These are phyloP conservation scores for Apis florea DNA, from an alignment of 1,140 invertebrate genomes.

Conservation along the genomic window DNA sequence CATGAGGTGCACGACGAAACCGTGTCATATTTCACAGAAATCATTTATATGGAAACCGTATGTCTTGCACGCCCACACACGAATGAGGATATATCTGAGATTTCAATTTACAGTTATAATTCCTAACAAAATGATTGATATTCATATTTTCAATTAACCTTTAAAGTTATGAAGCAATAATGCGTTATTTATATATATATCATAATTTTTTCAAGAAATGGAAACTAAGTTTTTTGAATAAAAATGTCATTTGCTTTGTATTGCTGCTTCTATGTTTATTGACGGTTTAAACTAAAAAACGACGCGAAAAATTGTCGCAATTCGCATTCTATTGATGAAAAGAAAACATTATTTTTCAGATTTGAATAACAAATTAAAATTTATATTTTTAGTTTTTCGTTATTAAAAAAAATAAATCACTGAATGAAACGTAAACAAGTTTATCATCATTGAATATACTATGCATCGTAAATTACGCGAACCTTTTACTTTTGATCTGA, in stretches of 20 bases:
- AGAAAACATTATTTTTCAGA: slow-evolving; percentile 13
- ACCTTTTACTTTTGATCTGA: background rate
- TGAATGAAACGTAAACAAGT: slow-evolving; percentile 16
- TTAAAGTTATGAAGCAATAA: background rate
- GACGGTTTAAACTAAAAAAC: background rate
- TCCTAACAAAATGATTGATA: background rate
- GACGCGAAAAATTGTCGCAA: background rate
- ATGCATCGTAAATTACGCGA: background rate
- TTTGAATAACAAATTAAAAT: slow-evolving; percentile 35
- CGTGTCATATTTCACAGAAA: slow-evolving; percentile 24
- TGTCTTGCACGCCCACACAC: background rate
- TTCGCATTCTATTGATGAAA: background rate
- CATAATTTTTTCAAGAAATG: too few relatives aligned
- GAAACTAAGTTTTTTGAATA: background rate
- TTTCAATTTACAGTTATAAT: background rate
- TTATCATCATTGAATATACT: slow-evolving; percentile 8
- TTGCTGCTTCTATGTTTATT: slow-evolving; percentile 19
- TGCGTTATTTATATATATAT: too few relatives aligned
- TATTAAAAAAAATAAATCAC: background rate
- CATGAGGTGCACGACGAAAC: slow-evolving; percentile 23
- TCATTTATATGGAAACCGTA: slow-evolving; percentile 1
- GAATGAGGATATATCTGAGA: background rate
- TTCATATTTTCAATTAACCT: background rate
- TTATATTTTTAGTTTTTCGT: slow-evolving; percentile 5
- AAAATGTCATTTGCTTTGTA: background rate